Conservation (phyloP, 2,797 vertebrate species). For the Hydrocynus forskahlii region DNA sequence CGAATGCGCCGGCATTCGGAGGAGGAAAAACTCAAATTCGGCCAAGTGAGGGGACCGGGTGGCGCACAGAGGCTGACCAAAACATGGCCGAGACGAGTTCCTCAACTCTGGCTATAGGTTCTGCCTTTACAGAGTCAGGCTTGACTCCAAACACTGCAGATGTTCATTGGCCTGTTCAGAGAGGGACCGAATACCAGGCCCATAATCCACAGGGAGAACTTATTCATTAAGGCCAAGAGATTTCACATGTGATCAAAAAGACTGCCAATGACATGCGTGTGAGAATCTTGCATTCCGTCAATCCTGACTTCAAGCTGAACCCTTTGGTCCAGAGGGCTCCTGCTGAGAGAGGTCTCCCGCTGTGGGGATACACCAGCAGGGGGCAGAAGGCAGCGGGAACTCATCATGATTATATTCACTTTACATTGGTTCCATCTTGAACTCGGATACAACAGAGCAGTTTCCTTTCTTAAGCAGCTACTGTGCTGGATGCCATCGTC, state of each 20-base stretch:
- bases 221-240: not conserved
- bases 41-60: conserved; percentile 17
- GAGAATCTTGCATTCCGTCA: not conserved
- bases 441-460: not conserved
- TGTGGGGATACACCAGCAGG: not conserved
- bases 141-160: not conserved
- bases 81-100: conserved; percentile 24
- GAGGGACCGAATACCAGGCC: not conserved
- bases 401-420: no score
- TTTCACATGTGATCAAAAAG: not conserved
- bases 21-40: conserved; percentile 15
- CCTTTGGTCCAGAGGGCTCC: not conserved
- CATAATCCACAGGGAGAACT: not conserved
- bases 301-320: not conserved
- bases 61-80: conserved; percentile 1
- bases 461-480: not conserved
- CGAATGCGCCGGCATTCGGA: conserved; percentile 19
- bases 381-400: not conserved
- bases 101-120: no score
- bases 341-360: not conserved
- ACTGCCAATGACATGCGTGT: not conserved
- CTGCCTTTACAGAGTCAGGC: not conserved
- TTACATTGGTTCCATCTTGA: not conserved
- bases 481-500: no score
- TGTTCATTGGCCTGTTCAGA: not conserved